Evolutionary conservation across 2,113 vertebrate genomes (phyloP).

Genomic region (Tetrao urogallus): DNA sequence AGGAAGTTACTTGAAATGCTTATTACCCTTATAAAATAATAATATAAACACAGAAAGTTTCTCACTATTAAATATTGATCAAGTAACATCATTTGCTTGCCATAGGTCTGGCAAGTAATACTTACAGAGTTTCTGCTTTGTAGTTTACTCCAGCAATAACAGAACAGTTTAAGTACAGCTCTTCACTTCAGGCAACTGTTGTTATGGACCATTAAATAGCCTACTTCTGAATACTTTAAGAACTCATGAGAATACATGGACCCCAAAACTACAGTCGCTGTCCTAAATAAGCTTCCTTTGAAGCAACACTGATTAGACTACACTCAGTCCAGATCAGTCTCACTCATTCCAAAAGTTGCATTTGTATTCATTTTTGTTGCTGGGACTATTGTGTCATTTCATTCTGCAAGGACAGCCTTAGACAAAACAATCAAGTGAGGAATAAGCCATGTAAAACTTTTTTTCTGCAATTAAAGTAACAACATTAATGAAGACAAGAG

Average conservation of each 20-base stretch:
- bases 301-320: background rate
- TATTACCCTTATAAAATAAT: background rate
- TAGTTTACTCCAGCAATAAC: background rate
- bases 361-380: constrained; percentile 17
- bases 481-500: constrained; percentile 28
- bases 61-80: background rate
- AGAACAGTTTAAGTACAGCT: background rate
- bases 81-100: background rate
- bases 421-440: constrained; percentile 1
- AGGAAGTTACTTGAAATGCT: background rate
- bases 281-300: background rate
- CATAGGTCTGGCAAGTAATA: background rate
- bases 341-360: background rate
- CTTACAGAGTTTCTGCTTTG: background rate
- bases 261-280: background rate
- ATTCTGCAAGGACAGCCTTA: constrained; percentile 31
- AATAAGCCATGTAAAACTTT: constrained; percentile 28
- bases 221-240: background rate
- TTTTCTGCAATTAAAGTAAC: constrained; percentile 24
- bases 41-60: background rate
- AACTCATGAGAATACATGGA: background rate
- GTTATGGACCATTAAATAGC: background rate
- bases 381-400: background rate
- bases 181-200: background rate
- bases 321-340: background rate